Evolutionary conservation across 2,888 invertebrate species (phyloP).

Genomic region (Malthinus seriepunctatus): DNA sequence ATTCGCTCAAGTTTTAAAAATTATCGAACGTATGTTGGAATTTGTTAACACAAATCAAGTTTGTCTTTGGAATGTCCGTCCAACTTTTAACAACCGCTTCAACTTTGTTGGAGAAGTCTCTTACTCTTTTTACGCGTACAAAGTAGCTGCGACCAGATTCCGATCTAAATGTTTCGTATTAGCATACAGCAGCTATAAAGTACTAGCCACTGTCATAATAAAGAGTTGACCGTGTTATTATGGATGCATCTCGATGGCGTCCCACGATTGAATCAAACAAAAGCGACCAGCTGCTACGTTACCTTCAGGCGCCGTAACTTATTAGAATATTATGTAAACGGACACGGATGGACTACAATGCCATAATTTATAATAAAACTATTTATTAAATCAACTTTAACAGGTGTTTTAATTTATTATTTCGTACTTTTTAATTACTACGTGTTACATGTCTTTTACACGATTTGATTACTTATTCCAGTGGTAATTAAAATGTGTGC

Average conservation of each 20-base stretch:
- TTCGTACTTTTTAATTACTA: conserved; percentile 17
- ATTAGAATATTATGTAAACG: conserved; percentile 50
- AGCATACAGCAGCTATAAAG: conserved; percentile 53
- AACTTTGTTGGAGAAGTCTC: conserved; percentile 6
- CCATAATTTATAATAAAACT: conserved; percentile 41
- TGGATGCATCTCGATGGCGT: conserved; percentile 45
- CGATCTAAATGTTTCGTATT: conserved; percentile 56
- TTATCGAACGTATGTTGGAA: conserved; percentile 30
- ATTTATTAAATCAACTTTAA: conserved; percentile 21
- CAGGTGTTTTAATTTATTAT: conserved; percentile 22
- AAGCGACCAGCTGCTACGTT: conserved; percentile 37
- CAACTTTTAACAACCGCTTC: not conserved
- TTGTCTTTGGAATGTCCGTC: conserved; percentile 32
- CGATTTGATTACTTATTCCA: too few relatives aligned
- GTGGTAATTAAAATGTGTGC: too few relatives aligned
- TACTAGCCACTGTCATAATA: conserved; percentile 40
- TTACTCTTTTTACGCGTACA: conserved; percentile 32
- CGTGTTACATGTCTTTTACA: not conserved
- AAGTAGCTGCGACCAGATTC: conserved; percentile 53
- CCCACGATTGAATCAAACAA: conserved; percentile 31
- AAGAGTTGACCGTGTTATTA: conserved; percentile 43
- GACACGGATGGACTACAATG: conserved; percentile 45
- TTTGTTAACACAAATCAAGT: conserved; percentile 35
- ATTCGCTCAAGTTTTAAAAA: conserved; percentile 12
- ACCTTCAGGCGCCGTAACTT: conserved; percentile 41